These are phyloP conservation scores for Pycnonotus jocosus DNA, from an alignment of 2,113 vertebrate genomes.

Conservation along the genomic window DNA sequence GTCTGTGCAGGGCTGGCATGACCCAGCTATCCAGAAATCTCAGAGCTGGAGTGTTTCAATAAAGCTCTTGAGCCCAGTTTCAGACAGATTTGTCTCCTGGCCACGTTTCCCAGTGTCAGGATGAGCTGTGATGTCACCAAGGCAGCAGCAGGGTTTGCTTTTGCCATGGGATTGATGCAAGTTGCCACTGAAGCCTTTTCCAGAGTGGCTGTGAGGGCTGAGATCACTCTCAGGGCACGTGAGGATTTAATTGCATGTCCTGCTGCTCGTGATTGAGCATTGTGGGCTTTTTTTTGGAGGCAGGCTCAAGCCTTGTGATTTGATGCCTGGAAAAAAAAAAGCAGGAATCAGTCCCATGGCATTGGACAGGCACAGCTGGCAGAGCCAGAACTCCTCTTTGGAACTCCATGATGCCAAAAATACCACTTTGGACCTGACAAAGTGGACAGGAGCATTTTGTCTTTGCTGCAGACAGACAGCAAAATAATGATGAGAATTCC, in stretches of 20 bases:
- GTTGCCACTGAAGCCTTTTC: neutral
- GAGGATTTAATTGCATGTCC: neutral
- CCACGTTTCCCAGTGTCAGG: neutral
- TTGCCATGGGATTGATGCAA: neutral
- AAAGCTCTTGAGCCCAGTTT: neutral
- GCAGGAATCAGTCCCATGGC: neutral
- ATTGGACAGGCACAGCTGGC: neutral
- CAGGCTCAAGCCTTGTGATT: neutral
- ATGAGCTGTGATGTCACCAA: neutral
- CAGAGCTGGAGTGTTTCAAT: neutral
- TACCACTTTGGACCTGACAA: neutral
- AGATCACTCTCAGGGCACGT: neutral
- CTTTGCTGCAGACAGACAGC: neutral
- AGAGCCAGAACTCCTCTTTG: neutral
- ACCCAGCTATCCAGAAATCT: neutral
- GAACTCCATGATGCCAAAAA: neutral
- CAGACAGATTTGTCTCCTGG: neutral
- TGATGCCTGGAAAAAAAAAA: neutral
- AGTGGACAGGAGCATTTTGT: neutral
- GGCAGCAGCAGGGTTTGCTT: neutral
- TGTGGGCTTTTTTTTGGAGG: neutral
- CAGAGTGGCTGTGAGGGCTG: neutral
- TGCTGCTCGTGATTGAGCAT: neutral
- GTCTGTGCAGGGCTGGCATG: neutral
- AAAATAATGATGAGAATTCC: neutral